Evolutionary conservation across 2,888 invertebrate genomes (phyloP).

Genomic region (Campoletis raptor): DNA sequence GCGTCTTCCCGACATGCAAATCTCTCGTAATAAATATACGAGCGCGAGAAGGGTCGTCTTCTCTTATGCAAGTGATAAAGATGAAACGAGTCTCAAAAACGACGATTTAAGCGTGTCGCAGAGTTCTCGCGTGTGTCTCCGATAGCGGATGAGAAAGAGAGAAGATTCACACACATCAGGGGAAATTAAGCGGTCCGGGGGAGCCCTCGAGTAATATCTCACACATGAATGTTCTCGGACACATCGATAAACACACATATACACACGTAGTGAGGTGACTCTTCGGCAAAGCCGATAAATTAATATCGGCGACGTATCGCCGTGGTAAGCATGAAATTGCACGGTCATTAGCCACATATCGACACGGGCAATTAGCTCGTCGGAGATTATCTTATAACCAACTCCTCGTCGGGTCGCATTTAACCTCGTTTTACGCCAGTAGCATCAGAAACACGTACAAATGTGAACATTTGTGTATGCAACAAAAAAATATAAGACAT

Average conservation of each 20-base stretch:
- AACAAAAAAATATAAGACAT: constrained; percentile 13
- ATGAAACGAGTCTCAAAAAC: constrained; percentile 44
- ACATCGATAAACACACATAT: not conserved
- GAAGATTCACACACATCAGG: constrained; percentile 70
- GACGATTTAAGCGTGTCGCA: constrained; percentile 61
- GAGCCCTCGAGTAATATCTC: constrained; percentile 30
- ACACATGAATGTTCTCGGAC: constrained; percentile 1
- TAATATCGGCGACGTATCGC: constrained; percentile 72
- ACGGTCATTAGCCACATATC: constrained; percentile 73
- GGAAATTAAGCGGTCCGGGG: constrained; percentile 67
- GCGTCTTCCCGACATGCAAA: constrained; percentile 58
- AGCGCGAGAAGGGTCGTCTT: not conserved
- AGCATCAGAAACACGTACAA: constrained; percentile 40
- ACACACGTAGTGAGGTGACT: constrained; percentile 28
- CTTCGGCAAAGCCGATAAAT: constrained; percentile 68
- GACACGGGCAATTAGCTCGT: constrained; percentile 76
- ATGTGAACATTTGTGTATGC: constrained; percentile 16
- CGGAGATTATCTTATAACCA: constrained; percentile 71
- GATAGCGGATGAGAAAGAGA: constrained; percentile 35
- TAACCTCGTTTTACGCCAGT: constrained; percentile 64
- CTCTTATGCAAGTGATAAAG: constrained; percentile 46
- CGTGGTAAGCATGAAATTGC: constrained; percentile 74
- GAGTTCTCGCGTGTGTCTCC: constrained; percentile 48
- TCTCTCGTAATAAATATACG: constrained; percentile 56
- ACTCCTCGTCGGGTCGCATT: constrained; percentile 64